These are phyloP conservation scores for Crotalus horridus DNA, from an alignment of 2,113 vertebrate species.

Conservation along the genomic window DNA sequence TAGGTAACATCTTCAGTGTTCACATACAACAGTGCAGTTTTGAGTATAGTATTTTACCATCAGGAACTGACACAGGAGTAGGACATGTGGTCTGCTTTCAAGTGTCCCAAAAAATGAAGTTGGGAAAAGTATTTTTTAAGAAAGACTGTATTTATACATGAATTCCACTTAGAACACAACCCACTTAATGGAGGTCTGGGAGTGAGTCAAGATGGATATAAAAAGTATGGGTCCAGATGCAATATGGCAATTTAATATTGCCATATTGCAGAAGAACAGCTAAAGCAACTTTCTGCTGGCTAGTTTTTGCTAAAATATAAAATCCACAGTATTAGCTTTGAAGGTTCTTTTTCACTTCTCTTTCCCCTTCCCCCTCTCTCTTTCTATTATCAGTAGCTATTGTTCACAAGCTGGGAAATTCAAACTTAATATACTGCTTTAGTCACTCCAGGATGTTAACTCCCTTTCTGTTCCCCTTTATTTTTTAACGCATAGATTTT, in stretches of 20 bases:
- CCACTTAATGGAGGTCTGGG: neutral
- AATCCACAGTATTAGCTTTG: neutral
- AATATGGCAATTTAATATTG: neutral
- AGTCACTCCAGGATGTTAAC: slow-evolving; percentile 57
- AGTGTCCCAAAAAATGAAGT: neutral
- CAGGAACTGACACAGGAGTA: neutral
- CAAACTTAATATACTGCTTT: slow-evolving; percentile 59
- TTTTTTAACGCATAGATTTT: slow-evolving; percentile 61
- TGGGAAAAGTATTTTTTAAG: neutral
- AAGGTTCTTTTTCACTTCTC: neutral
- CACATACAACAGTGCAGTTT: neutral
- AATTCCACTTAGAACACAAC: neutral
- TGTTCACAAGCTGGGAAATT: slow-evolving; percentile 52
- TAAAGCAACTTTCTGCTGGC: neutral
- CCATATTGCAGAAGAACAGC: neutral
- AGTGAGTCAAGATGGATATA: neutral
- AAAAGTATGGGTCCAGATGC: neutral
- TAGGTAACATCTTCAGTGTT: neutral
- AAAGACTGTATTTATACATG: neutral
- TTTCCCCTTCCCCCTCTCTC: neutral
- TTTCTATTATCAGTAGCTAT: slow-evolving; percentile 10
- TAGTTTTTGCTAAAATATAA: neutral
- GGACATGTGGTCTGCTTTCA: neutral
- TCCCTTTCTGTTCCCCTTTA: neutral
- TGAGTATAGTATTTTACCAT: no score